Conservation (phyloP, 2,113 vertebrate species). For the Ciconia maguari region DNA sequence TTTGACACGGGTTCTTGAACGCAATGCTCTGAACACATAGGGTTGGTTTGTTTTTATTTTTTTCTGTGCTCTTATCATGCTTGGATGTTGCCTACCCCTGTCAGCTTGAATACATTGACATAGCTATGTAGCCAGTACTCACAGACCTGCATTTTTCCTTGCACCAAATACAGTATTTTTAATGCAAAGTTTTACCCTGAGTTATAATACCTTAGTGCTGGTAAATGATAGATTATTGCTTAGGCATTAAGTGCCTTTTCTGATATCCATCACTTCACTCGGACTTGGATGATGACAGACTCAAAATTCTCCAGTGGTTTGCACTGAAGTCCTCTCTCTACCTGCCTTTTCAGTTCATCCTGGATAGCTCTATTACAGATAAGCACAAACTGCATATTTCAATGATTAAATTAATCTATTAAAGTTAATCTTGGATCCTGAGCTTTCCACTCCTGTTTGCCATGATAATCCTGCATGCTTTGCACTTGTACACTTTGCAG, state of each 20-base stretch:
- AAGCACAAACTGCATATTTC: not conserved
- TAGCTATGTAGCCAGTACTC: not conserved
- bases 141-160: not conserved
- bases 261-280: not conserved
- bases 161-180: not conserved
- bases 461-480: not conserved
- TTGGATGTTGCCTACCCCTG: not conserved
- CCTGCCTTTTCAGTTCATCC: not conserved
- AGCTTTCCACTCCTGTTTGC: not conserved
- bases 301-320: not conserved
- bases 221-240: not conserved
- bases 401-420: not conserved
- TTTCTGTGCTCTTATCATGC: rapidly evolving
- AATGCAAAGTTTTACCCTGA: not conserved
- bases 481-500: not conserved
- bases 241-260: not conserved
- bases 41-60: not conserved
- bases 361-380: not conserved
- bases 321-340: not conserved
- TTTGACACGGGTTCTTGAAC: not conserved
- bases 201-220: not conserved
- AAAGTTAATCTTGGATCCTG: slow-evolving; percentile 12
- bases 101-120: not conserved
- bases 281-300: not conserved
- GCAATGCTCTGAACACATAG: not conserved